Percentiles rank a stretch among this genome's conserved stretches.
Conservation (phyloP, 2,888 invertebrate species). For the Lithosia quadra region DNA sequence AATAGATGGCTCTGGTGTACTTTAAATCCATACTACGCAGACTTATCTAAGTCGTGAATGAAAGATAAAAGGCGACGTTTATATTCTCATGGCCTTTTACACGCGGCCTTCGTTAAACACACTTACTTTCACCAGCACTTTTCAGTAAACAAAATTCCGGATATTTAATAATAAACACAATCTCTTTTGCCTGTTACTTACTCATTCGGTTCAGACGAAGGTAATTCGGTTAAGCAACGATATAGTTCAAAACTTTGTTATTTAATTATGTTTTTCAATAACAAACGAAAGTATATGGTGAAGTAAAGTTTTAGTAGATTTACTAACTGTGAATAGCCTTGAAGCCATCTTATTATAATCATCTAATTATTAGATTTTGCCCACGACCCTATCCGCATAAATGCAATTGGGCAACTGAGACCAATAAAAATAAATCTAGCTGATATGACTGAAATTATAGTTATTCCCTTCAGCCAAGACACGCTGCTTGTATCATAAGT, state of each 20-base stretch:
- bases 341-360: not conserved
- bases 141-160: conserved; percentile 76
- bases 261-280: conserved; percentile 7
- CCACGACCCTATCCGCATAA: not conserved
- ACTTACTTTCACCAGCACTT: conserved; percentile 75
- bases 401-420: too few species aligned
- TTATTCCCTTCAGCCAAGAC: too few species aligned
- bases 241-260: conserved; percentile 35
- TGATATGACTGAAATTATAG: too few species aligned
- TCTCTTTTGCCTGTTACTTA: conserved; percentile 71
- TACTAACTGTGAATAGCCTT: not conserved
- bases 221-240: conserved; percentile 64
- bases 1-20: conserved; percentile 65
- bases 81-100: conserved; percentile 60
- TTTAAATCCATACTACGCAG: conserved; percentile 27
- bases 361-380: not conserved
- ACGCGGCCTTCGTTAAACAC: conserved; percentile 66
- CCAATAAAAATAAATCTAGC: too few species aligned
- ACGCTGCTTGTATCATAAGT: too few species aligned
- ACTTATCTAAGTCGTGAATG: conserved; percentile 46
- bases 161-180: conserved; percentile 68
- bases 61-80: conserved; percentile 47
- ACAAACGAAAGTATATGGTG: not conserved
- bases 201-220: conserved; percentile 68
- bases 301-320: not conserved